Base-by-base conservation (phyloP, 2,113 vertebrate genomes). In the Cyphotilapia sp. region DNA sequence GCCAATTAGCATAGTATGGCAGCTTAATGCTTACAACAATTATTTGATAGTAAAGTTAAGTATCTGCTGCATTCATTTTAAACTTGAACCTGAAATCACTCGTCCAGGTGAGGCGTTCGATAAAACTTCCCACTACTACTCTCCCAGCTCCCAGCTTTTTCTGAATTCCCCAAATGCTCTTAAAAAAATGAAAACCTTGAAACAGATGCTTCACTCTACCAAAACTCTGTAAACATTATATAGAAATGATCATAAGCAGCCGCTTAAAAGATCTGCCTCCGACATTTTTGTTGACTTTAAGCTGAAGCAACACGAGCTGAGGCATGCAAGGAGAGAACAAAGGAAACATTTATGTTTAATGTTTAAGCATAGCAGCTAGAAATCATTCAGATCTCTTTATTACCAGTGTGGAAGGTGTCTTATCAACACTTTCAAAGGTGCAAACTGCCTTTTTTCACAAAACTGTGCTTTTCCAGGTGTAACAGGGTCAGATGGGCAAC, bases 311-410 rank as follows among this genome's bases (percentile, higher is more conserved):
- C 53, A 53, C 17, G 38, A 80, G 66, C 71, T 56, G n/a, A 90
- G 38, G 87, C 54, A 5, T 82, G 86, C 22, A 33, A 81, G 56
- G n/a, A 17, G 59, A 91, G 80, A 85, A 84, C 83, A 88, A 88
- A 81, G 56, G 53, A 87, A 80, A 74, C n/a, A 9, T 57, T 59
- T 91, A 24, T 89, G 27, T 86, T 24, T 82, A 54, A 80, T 86
- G 57, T 83, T 57, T 47, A 45, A 45, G 71, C 12, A 69, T 47
- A 49, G 31, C 69, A 86, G 17, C 51, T 83, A 61, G 76, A 89
- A 83, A 82, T 35, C 81, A 42, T 87, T 85, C 38, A 51, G 54
- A 54, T 14, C 17, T 82, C 19, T 87, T 93, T 87, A 56, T 89
- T 83, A 74, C 53, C 40, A 85, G 45, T 51, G 22, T 8, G 7